Base-by-base conservation (phyloP, 1,140 invertebrate genomes). In the Ptiloglossa arizonensis region DNA sequence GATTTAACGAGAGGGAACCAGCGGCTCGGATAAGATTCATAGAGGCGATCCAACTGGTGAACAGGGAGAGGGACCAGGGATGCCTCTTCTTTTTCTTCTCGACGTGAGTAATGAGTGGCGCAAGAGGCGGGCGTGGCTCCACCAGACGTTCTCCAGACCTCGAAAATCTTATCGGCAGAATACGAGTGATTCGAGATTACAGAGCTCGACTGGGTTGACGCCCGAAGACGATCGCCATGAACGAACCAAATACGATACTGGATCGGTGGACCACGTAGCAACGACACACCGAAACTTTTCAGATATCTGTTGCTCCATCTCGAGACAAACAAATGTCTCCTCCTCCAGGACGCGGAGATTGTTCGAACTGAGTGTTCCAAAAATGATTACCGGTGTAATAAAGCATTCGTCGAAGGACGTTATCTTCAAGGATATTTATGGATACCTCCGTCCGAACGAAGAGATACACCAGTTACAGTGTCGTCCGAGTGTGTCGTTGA, bases 1-100 rank as follows among this genome's bases (percentile, higher is more conserved):
- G 80, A 88, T 89, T 89, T 90, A 90, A 90, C 87, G 88, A 90
- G 86, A 81, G 85, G 84, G 67, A 59, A 81, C 74, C 84, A 76
- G 75, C 85, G 56, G 83, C 57, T 32, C 66, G 84, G 86, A 90
- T 90, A 90, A 90, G 89, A 90, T 91, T 90, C 90, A 90, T 89
- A 88, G 87, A 77, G 76, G 80, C 88, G 90, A 90, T 91, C 85
- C 80, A 82, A 64, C 56, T 17, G 76, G 67, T 15, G 75, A 78
- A 75, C 75, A 46, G 46, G 73, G 22, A 24, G 54, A 29, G 38
- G 57, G 66, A 75, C 2, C 46, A 64, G 41, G 63, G 70, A 75
- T 52, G 54, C 24, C 35, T 71, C 57, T n/a, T 48, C 52, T 8
- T 48, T 17, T 50, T 24, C 22, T 27, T 48, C 48, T 22, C 56